phyloP scores from a whole-genome alignment of 2,797 vertebrate genomes.

The Acrossocheilus fasciatus region DNA sequence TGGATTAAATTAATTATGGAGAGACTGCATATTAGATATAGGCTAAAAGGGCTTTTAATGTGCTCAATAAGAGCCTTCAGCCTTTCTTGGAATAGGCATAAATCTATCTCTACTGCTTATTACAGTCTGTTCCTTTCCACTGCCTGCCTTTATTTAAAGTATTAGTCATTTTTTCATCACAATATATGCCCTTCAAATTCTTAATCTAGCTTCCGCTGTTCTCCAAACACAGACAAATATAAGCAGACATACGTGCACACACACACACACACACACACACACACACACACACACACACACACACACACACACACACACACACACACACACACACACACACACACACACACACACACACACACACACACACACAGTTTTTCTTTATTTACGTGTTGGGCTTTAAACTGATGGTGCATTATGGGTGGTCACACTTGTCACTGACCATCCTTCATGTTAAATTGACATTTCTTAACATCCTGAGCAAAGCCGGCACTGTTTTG shows the following conservation, averaged over 20 bases:
- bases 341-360: too few relatives aligned
- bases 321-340: too few relatives aligned
- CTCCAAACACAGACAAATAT: constrained; percentile 37
- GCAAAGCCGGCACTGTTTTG: constrained; percentile 41
- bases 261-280: too few relatives aligned
- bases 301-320: too few relatives aligned
- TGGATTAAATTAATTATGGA: constrained; percentile 78
- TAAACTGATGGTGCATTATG: constrained; percentile 41
- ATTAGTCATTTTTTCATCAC: constrained; percentile 56
- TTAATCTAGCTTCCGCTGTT: constrained; percentile 51
- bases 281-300: too few relatives aligned
- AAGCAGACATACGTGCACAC: constrained; percentile 8
- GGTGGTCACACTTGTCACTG: constrained; percentile 57
- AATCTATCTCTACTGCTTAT: constrained; percentile 64
- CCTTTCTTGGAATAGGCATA: constrained; percentile 71
- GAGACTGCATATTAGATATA: constrained; percentile 69
- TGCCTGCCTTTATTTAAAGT: constrained; percentile 57
- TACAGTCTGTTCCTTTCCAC: constrained; percentile 56
- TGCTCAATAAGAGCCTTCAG: constrained; percentile 73
- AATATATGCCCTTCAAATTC: constrained; percentile 47
- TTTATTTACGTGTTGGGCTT: constrained; percentile 25
- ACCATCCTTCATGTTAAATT: constrained; percentile 33
- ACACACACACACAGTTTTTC: background rate
- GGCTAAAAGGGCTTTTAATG: constrained; percentile 71
- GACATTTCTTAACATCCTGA: constrained; percentile 29